These are phyloP conservation scores for Apaloderma vittatum DNA, from an alignment of 2,113 vertebrate genomes.

Conservation along the genomic window DNA sequence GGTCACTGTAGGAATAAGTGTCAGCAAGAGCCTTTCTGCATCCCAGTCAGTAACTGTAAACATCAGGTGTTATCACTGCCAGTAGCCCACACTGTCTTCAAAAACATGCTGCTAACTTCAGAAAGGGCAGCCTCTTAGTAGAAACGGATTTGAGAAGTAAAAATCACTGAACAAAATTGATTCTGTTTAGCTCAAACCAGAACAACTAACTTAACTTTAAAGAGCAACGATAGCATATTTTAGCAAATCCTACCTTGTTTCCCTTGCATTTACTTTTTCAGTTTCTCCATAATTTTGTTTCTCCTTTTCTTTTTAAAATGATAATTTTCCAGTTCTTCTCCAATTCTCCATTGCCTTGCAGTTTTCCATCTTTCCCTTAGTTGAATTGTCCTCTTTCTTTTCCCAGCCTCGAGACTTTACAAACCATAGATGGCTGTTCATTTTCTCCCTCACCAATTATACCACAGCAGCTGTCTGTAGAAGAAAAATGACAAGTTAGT, in stretches of 20 bases:
- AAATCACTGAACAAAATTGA: too few species aligned
- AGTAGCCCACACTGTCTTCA: too few species aligned
- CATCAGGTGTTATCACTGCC: too few species aligned
- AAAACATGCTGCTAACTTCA: too few species aligned
- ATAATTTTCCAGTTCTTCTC: not conserved
- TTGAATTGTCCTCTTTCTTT: not conserved
- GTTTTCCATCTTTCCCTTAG: not conserved
- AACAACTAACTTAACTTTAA: not conserved
- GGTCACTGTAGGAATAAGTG: too few species aligned
- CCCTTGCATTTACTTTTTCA: not conserved
- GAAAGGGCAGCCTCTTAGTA: too few species aligned
- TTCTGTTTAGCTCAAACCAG: too few species aligned
- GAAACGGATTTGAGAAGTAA: too few species aligned
- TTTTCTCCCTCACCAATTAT: conserved; percentile 45
- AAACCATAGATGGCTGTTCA: not conserved
- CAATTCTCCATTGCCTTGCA: not conserved
- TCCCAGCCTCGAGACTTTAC: not conserved
- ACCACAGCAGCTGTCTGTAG: conserved; percentile 24
- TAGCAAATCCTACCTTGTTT: not conserved
- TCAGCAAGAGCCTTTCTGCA: too few species aligned
- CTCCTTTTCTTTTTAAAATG: not conserved
- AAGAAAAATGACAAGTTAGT: conserved; percentile 51
- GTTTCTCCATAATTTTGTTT: not conserved
- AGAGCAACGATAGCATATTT: not conserved
- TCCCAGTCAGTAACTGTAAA: too few species aligned